Evolutionary conservation across 2,888 invertebrate species (phyloP).

Genomic region (Dysmachus trigonus): DNA sequence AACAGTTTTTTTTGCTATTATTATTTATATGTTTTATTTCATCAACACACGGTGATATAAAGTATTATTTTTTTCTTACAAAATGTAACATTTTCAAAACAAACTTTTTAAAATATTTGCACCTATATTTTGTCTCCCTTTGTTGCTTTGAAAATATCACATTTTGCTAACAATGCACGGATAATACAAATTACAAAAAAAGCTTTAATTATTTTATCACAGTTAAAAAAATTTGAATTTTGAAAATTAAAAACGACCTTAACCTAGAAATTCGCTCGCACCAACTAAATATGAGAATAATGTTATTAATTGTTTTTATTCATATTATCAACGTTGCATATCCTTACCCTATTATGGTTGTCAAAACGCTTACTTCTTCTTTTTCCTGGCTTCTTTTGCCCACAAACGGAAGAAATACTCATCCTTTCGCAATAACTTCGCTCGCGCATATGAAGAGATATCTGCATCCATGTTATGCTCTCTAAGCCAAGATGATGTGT

Average conservation of each 20-base stretch:
- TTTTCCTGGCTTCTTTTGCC: conserved; percentile 86
- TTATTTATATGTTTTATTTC: conserved; percentile 1
- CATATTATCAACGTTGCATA: not conserved
- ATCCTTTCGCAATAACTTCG: conserved; percentile 82
- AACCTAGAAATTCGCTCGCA: conserved; percentile 46
- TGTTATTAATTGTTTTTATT: not conserved
- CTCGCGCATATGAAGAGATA: conserved; percentile 88
- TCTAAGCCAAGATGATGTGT: conserved; percentile 91
- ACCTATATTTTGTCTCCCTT: conserved; percentile 49
- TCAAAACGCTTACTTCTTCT: conserved; percentile 57
- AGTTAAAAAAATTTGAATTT: conserved; percentile 45
- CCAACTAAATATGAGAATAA: not conserved
- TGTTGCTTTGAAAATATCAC: conserved; percentile 8
- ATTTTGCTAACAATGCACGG: conserved; percentile 35
- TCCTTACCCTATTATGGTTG: conserved; percentile 3
- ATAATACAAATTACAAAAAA: conserved; percentile 29
- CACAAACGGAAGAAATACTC: conserved; percentile 97
- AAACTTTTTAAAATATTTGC: conserved; percentile 28
- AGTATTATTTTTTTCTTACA: conserved; percentile 5
- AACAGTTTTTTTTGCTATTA: not conserved
- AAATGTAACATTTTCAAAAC: conserved; percentile 12
- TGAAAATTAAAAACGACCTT: conserved; percentile 32
- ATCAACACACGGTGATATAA: conserved; percentile 34
- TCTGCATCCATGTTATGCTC: conserved; percentile 95
- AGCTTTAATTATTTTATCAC: conserved; percentile 48